Base-by-base conservation (phyloP, 1,140 invertebrate species). In the Drosophila micromelanica region DNA sequence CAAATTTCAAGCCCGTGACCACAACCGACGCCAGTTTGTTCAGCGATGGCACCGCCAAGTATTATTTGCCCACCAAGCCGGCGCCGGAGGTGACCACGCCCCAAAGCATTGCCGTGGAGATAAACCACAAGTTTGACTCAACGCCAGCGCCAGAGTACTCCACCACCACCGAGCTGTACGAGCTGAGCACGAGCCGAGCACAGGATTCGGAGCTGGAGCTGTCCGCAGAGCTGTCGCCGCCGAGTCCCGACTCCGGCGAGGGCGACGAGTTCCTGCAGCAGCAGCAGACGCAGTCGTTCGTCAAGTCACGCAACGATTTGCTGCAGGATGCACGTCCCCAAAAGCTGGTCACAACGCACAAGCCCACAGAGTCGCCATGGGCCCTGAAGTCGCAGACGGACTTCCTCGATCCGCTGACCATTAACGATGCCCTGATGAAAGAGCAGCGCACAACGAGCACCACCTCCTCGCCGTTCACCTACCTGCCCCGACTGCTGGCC, bases 351-450 rank as follows among this genome's bases (percentile, higher is more conserved):
- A 78, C 75, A 4, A 80, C 82, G 3, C 74, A 73, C 51, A 91
- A 91, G 23, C 90, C 73, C 93, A 95, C 94, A 0, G 89, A 90
- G 69, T 67, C 80, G 12, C 91, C 89, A 8, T 91, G 90, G 90
- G 57, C 74, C 2, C 54, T 90, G 11, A 87, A 91, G 12, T 90
- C 90, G 2, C 90, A 91, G 32, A 90, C 87, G 0, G 90, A 91
- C 63, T 91, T 91, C 59, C 67, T 96, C 2, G 95, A 96, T 92
- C 95, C 96, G 0, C 93, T 95, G 43, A 94, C 94, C 17, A 94
- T 96, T 17, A 96, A 96, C 80, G 95, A 94, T 71, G 95, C 93
- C 9, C 92, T 95, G 49, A 94, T 92, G 60, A 92, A 91, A 17
- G 92, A 90, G 30, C 73, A 90, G 6, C 49, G 70, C 1, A 78